These are phyloP conservation scores for Notothenia coriiceps DNA, from an alignment of 2,113 vertebrate genomes.

Conservation along the genomic window DNA sequence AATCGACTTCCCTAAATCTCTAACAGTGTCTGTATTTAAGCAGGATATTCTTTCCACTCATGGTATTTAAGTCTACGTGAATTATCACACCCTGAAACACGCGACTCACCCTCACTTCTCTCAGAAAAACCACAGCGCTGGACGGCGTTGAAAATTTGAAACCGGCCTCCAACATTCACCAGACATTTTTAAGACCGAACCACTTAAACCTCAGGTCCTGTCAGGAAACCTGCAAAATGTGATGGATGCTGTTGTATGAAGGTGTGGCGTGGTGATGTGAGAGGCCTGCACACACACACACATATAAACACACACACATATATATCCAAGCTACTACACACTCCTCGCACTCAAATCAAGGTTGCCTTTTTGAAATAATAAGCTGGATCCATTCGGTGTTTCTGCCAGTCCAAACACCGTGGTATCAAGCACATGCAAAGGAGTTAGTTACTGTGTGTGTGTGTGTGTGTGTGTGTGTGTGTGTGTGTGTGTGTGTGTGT, in stretches of 20 bases:
- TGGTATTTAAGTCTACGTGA: slow-evolving; percentile 28
- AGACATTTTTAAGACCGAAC: slow-evolving; percentile 31
- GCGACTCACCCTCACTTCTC: slow-evolving; percentile 5
- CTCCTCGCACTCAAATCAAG: slow-evolving; percentile 50
- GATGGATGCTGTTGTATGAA: slow-evolving; percentile 53
- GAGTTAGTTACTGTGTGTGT: slow-evolving; percentile 23
- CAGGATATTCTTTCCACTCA: slow-evolving; percentile 3
- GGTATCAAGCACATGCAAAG: slow-evolving; percentile 45
- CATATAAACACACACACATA: slow-evolving; percentile 31
- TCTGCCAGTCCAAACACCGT: slow-evolving; percentile 69
- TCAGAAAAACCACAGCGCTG: slow-evolving; percentile 55
- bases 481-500: slow-evolving; percentile 23
- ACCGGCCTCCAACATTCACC: slow-evolving; percentile 53
- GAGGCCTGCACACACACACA: slow-evolving; percentile 25
- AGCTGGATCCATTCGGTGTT: slow-evolving; percentile 41
- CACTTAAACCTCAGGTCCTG: slow-evolving; percentile 43
- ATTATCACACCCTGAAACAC: slow-evolving; percentile 30
- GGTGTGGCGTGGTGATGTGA: slow-evolving; percentile 15
- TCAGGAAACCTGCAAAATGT: slow-evolving; percentile 42
- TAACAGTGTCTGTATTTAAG: slow-evolving; percentile 7
- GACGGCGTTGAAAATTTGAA: slow-evolving; percentile 34
- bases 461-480: slow-evolving; percentile 25
- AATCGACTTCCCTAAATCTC: neutral
- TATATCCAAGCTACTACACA: slow-evolving; percentile 1
- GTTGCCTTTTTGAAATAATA: slow-evolving; percentile 73